Evolutionary conservation across 2,797 vertebrate genomes (phyloP).

Genomic region (Eleutherodactylus coqui): DNA sequence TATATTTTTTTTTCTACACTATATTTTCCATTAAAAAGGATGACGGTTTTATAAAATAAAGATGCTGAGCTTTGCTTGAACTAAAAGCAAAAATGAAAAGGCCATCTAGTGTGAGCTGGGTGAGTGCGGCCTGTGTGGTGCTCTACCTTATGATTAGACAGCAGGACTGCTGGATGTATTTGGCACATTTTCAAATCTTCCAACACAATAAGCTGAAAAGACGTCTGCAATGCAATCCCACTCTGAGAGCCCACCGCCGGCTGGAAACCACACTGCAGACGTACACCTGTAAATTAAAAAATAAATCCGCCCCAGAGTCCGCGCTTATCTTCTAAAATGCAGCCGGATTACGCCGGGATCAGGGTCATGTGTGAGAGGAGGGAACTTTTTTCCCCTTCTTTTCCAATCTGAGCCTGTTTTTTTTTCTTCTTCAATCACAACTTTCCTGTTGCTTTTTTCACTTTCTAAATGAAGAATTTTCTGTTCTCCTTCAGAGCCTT

Average conservation of each 20-base stretch:
- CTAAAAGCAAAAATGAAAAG: background rate
- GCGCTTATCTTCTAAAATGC: constrained; percentile 30
- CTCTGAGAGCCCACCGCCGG: background rate
- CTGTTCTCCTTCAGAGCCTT: background rate
- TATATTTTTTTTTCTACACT: background rate
- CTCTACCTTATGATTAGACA: background rate
- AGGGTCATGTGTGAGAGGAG: constrained; percentile 10
- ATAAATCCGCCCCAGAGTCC: constrained; percentile 35
- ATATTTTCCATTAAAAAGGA: background rate
- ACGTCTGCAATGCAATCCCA: background rate
- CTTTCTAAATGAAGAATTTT: background rate
- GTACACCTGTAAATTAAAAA: constrained; percentile 27
- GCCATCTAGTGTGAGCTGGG: background rate
- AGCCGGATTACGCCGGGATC: constrained; percentile 28
- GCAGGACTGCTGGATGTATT: constrained; percentile 4
- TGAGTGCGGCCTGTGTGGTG: background rate
- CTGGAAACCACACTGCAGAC: background rate
- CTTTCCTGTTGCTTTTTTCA: constrained; percentile 4
- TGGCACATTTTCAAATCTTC: constrained; percentile 30
- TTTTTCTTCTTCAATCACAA: background rate
- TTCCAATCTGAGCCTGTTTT: background rate
- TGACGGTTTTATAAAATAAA: background rate
- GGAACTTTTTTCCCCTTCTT: background rate
- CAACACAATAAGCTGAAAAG: background rate
- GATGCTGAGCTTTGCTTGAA: background rate